Evolutionary conservation across 2,113 vertebrate species (phyloP), one percentile per base, ranked within the genome.

Genomic region (Meles meles): DNA sequence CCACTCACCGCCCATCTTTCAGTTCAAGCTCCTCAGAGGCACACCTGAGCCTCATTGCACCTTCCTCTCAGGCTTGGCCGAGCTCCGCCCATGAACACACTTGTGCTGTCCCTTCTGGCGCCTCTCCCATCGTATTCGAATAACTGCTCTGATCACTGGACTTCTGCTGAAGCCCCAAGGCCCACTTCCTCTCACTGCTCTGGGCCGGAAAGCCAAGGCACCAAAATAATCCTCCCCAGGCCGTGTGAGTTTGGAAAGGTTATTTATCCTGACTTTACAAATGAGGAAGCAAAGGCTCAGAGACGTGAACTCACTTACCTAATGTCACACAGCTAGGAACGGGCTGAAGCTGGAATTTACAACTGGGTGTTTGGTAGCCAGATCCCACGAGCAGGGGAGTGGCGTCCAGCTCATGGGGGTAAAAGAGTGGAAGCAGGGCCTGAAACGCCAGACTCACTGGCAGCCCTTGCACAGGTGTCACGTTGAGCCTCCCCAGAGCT

Each of bases 401-500:
- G 92, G 85, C 23, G 4, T 29, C 39, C 27, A 39, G 49, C 39
- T 92, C 71, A 49, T 79, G 37, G 71, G 92, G 42, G 37, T 67
- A 20, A 34, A 72, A 72, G 52, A 67, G 25, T 55, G 44, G 87
- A 81, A 37, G 71, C 52, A 23, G 87, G 92, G 31, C 69, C 88
- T 57, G 47, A 88, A 88, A 80, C 47, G 31, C 39, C 71, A 52
- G 49, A 52, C 4, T 57, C 69, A 52, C 72, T 92, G 95, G 93
- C 96, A 92, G 87, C 61, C 63, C 49, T 49, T 76, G 49, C 34
- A 29, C 91, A 96, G 96, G 96, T 97, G 97, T 97, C 97, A 96
- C 52, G 95, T 94, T 98, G 97, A 97, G 95, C 63, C 83, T 98
- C 87, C 12, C 0, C 96, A 97, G 98, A 92, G 23, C 95, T 72